phyloP scores from a whole-genome alignment of 2,797 vertebrate species.

The Lacerta agilis region DNA sequence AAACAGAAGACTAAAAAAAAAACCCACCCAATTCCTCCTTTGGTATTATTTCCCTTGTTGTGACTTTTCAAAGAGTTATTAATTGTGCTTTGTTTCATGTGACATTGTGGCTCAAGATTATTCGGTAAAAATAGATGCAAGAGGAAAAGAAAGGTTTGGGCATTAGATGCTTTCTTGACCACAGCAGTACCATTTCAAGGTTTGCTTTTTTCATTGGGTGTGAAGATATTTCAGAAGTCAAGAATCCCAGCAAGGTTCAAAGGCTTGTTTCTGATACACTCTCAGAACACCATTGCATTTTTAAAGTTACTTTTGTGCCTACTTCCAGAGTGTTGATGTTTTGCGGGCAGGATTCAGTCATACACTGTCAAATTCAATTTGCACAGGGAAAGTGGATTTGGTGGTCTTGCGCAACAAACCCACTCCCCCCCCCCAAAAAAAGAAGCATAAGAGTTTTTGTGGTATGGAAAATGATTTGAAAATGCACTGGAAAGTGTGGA shows the following conservation, averaged over 20 bases:
- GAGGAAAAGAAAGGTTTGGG: neutral
- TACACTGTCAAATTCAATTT: no score
- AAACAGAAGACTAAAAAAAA: conserved; percentile 68
- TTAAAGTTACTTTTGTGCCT: neutral
- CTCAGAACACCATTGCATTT: neutral
- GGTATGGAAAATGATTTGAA: no score
- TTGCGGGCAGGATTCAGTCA: no score
- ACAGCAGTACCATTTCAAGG: neutral
- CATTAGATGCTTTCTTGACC: neutral
- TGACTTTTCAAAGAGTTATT: conserved; percentile 69
- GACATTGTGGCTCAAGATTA: conserved; percentile 38
- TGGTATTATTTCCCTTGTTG: conserved; percentile 67
- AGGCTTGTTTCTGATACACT: neutral
- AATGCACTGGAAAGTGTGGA: no score
- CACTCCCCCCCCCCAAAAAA: no score
- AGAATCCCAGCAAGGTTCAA: neutral
- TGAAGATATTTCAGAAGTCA: neutral
- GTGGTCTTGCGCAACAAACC: no score
- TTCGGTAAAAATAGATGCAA: conserved; percentile 64
- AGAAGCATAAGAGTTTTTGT: no score
- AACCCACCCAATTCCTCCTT: conserved; percentile 33
- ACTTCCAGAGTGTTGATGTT: neutral
- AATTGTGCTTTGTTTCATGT: conserved; percentile 67
- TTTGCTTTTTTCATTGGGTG: neutral
- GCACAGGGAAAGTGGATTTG: no score